Conservation (phyloP, 2,113 vertebrate species). For the Dipodomys ordii region DNA sequence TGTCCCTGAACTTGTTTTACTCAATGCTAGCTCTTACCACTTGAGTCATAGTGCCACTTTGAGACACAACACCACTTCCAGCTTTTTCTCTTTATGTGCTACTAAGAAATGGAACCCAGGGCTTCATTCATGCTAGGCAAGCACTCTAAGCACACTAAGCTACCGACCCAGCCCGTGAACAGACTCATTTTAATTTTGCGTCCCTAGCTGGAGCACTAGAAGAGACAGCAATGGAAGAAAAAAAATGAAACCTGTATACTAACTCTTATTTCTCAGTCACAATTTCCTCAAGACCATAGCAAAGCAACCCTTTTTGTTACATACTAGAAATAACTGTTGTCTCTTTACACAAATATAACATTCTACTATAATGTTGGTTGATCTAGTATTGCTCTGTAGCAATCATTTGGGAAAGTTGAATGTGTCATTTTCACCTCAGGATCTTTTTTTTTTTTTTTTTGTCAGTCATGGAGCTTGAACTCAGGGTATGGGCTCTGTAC, state of each 20-base stretch:
- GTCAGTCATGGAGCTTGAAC: too few relatives aligned
- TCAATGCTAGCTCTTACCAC: too few relatives aligned
- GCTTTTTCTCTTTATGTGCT: too few relatives aligned
- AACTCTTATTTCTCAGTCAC: not conserved
- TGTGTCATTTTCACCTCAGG: not conserved
- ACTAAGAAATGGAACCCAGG: too few relatives aligned
- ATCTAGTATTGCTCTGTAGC: not conserved
- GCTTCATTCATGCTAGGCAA: too few relatives aligned
- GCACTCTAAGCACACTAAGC: too few relatives aligned
- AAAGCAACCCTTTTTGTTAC: not conserved
- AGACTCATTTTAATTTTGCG: not conserved
- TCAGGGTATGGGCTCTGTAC: too few relatives aligned
- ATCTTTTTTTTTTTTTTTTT: not conserved
- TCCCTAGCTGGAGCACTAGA: not conserved
- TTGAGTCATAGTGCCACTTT: too few relatives aligned
- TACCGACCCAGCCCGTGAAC: not conserved
- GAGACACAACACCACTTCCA: too few relatives aligned
- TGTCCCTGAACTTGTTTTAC: too few relatives aligned
- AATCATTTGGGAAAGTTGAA: not conserved
- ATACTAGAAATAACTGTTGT: slow-evolving; percentile 18
- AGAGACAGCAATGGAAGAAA: not conserved
- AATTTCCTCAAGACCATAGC: not conserved
- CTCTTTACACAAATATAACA: not conserved
- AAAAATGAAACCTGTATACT: not conserved
- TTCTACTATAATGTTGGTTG: not conserved